Conservation (phyloP, 2,888 invertebrate species). For the Amphimallon solstitiale region DNA sequence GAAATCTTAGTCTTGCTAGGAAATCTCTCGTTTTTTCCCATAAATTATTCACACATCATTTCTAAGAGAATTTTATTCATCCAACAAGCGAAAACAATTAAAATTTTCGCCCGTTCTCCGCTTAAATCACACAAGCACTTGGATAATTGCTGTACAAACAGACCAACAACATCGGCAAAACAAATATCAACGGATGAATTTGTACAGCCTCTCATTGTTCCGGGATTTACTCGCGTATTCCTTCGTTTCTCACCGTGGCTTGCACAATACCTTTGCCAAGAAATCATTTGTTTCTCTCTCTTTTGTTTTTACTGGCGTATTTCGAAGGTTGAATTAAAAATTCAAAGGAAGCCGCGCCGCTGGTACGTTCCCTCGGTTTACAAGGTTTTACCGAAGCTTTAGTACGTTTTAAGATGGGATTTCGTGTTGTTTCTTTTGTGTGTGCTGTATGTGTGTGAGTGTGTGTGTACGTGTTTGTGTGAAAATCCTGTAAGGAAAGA, state of each 20-base stretch:
- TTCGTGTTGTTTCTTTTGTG: not conserved
- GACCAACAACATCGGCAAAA: constrained; percentile 17
- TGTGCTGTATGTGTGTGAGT: too few relatives aligned
- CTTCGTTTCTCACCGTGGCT: not conserved
- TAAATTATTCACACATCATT: too few relatives aligned
- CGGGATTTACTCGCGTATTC: not conserved
- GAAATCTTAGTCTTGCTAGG: too few relatives aligned
- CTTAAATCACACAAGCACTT: constrained; percentile 22
- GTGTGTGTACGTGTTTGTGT: too few relatives aligned
- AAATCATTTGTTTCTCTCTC: constrained; percentile 3
- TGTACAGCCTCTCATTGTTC: constrained; percentile 15
- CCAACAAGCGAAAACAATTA: constrained; percentile 14
- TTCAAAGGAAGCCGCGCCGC: constrained; percentile 10
- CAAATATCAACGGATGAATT: constrained; percentile 26
- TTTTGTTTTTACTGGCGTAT: constrained; percentile 5
- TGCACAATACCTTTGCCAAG: not conserved
- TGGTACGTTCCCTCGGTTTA: constrained; percentile 22
- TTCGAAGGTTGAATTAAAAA: constrained; percentile 28
- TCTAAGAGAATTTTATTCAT: too few relatives aligned
- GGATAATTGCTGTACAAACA: constrained; percentile 22
- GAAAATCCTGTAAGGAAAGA: too few relatives aligned
- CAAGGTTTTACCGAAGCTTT: constrained; percentile 20
- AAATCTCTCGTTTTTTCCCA: too few relatives aligned
- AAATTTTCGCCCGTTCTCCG: constrained; percentile 12
- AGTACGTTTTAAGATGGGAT: constrained; percentile 24